These are phyloP conservation scores for Apamea anceps DNA, from an alignment of 2,888 invertebrate genomes.

Conservation along the genomic window DNA sequence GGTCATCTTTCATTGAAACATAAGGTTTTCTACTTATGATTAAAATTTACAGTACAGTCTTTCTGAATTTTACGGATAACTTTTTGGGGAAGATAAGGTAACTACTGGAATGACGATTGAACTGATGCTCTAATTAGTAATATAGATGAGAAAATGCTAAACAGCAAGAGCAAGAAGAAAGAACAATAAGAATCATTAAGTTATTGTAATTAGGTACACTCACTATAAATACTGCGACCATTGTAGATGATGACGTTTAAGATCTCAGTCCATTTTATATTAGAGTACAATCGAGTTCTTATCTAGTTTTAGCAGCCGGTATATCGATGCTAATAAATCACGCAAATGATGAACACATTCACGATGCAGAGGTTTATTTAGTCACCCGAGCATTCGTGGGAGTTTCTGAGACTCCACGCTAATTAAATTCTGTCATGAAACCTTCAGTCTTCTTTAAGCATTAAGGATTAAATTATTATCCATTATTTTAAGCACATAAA, in stretches of 20 bases:
- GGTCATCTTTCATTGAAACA: background rate
- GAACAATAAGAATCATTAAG: background rate
- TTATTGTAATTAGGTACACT: background rate
- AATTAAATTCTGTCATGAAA: constrained; percentile 5
- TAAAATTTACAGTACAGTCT: background rate
- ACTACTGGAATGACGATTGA: background rate
- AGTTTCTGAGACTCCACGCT: constrained; percentile 20
- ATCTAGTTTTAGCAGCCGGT: constrained; percentile 27
- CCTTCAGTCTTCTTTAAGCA: background rate
- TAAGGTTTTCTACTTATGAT: background rate
- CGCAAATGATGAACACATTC: constrained; percentile 36
- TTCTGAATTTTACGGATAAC: background rate
- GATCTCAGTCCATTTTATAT: constrained; percentile 18
- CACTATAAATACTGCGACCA: background rate
- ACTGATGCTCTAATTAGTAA: background rate
- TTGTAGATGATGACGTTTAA: background rate
- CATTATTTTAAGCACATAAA: constrained; percentile 16
- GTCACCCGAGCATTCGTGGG: constrained; percentile 11
- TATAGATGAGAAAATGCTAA: background rate
- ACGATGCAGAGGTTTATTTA: constrained; percentile 19
- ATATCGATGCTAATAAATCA: constrained; percentile 23
- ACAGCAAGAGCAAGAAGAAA: background rate
- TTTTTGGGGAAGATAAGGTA: background rate
- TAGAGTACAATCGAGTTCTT: constrained; percentile 13
- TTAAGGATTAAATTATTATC: background rate